Conservation (phyloP, 2,888 invertebrate genomes). For the Macrophya alboannulata region DNA sequence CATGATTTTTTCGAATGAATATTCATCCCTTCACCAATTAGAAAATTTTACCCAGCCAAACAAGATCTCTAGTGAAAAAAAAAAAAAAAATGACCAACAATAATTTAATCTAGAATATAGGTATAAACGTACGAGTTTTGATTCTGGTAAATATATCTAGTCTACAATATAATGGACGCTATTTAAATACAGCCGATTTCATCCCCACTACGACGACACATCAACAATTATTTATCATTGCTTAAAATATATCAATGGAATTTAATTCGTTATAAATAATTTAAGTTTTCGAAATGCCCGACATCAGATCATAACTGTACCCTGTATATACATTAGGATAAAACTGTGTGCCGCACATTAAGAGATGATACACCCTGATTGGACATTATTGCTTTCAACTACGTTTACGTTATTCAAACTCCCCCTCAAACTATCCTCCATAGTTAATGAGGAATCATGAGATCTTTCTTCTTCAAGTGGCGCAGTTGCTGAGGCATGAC, state of each 20-base stretch:
- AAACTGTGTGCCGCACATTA: constrained; percentile 23
- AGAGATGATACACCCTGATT: constrained; percentile 43
- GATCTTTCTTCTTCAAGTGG: constrained; percentile 72
- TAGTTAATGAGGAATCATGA: constrained; percentile 67
- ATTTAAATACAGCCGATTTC: constrained; percentile 16
- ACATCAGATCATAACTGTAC: constrained; percentile 4
- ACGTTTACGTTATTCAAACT: constrained; percentile 60
- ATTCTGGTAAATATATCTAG: constrained; percentile 31
- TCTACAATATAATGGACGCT: constrained; percentile 19
- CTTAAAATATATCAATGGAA: neutral
- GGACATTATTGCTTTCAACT: constrained; percentile 51
- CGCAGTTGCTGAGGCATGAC: constrained; percentile 73
- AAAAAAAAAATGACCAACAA: constrained; percentile 1
- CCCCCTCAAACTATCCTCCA: constrained; percentile 71
- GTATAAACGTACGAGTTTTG: constrained; percentile 47
- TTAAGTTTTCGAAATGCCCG: constrained; percentile 4
- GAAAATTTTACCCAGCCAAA: constrained; percentile 20
- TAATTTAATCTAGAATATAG: neutral
- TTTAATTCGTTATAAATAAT: constrained; percentile 1
- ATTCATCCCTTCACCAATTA: constrained; percentile 34
- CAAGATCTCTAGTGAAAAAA: neutral
- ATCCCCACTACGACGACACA: neutral
- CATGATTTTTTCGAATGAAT: constrained; percentile 19
- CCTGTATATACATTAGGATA: constrained; percentile 18
- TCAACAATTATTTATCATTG: neutral